Evolutionary conservation across 2,113 vertebrate genomes (phyloP), one percentile per base, ranked within the genome.

Genomic region (Pithys albifrons): DNA sequence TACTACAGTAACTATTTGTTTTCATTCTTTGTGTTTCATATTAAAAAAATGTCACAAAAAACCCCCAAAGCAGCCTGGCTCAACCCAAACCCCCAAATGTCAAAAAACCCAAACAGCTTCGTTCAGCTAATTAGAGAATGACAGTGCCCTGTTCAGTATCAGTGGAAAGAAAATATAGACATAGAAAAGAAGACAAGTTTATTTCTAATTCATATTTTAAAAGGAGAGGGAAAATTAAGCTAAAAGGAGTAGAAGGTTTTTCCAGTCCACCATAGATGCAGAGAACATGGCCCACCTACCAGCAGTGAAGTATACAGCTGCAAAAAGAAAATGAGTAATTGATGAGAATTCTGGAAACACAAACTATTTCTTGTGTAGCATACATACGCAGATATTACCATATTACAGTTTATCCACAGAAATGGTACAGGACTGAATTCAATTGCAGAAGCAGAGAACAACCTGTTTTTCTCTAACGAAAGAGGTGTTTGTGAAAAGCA

Each of bases 71-170:
- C 51, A 41, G n/a, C 22, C 12, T 6, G 70, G 35, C 4, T 2
- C 8, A 67, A 45, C 13, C 10, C 23, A 6, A 80, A 67, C 8
- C 9, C 3, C 1, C 4, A 7, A 43, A 52, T 3, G 1, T 5
- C 8, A 28, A 54, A 49, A 33, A 54, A 12, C 3, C 5, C 19
- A 27, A 35, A 43, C 2, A 41, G 1, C 4, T 83, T 85, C 16
- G 10, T 24, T 64, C 14, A 64, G 5, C 4, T 45, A 83, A 19
- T 33, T 83, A 54, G 2, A 88, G 6, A 83, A 74, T 14, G 3
- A 41, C 16, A 24, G 1, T 35, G 12, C 55, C 23, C 12, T 64
- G 7, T 55, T 57, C 41, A 76, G 41, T 10, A 41, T 64, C 35
- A 65, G 10, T 14, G 22, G 3, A 77, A 54, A 12, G 2, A 91